These are phyloP conservation scores for Pedionomus torquatus DNA, from an alignment of 2,113 vertebrate genomes.

Conservation along the genomic window DNA sequence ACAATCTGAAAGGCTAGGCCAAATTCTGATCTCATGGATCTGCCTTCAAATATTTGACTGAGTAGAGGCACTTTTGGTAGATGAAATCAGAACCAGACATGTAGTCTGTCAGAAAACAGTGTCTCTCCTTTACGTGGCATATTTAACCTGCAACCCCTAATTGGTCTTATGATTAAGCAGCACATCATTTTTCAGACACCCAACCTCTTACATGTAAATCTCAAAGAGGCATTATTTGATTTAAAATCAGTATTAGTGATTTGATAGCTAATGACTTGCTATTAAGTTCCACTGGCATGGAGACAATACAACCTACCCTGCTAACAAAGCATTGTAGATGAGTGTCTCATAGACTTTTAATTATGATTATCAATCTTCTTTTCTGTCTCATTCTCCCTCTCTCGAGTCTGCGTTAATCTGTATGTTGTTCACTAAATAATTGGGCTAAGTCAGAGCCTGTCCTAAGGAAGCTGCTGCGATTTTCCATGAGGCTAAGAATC, in stretches of 20 bases:
- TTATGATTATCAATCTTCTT: slow-evolving; percentile 48
- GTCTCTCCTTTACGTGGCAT: not conserved
- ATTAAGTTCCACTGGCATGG: not conserved
- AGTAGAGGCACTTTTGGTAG: not conserved
- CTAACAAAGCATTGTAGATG: not conserved
- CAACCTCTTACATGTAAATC: slow-evolving; percentile 34
- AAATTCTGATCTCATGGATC: not conserved
- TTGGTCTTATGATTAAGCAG: slow-evolving; percentile 50
- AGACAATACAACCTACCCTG: not conserved
- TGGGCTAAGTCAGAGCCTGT: not conserved
- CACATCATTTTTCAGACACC: slow-evolving; percentile 54
- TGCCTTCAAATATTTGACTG: not conserved
- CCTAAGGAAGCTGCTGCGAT: not conserved
- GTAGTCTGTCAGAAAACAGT: not conserved
- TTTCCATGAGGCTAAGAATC: not conserved
- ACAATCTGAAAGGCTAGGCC: not conserved
- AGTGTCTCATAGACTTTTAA: slow-evolving; percentile 21
- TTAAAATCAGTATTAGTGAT: slow-evolving; percentile 46
- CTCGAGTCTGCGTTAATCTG: not conserved
- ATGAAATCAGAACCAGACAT: not conserved
- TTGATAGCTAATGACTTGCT: slow-evolving; percentile 42
- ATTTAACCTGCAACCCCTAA: slow-evolving; percentile 40
- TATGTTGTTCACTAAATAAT: not conserved
- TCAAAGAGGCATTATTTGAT: slow-evolving; percentile 31
- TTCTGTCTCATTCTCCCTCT: not conserved